Conservation (phyloP, 2,113 vertebrate genomes). For the Tragelaphus buxtoni region DNA sequence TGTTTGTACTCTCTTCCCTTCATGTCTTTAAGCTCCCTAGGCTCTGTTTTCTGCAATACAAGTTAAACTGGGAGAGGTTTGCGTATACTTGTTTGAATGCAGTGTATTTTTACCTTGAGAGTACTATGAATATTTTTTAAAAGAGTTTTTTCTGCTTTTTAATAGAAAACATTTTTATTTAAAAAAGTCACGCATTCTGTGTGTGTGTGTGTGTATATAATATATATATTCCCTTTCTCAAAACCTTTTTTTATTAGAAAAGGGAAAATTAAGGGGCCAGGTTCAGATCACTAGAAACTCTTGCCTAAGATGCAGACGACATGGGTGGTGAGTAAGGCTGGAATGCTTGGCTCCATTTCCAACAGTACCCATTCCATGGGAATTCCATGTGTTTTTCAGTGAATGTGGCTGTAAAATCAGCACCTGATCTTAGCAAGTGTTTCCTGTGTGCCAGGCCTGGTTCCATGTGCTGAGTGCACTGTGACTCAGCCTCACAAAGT, state of each 20-base stretch:
- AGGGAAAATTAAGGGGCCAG: background rate
- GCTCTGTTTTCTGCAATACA: background rate
- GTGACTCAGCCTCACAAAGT: background rate
- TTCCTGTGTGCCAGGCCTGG: background rate
- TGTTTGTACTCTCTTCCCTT: background rate
- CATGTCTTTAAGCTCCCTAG: background rate
- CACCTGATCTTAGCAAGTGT: background rate
- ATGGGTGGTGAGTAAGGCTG: background rate
- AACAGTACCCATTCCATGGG: background rate
- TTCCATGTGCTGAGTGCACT: fast-evolving
- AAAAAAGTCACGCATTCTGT: background rate
- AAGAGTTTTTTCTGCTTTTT: background rate
- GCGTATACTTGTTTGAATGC: background rate
- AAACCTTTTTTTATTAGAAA: background rate
- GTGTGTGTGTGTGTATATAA: background rate
- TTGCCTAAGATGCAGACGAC: background rate
- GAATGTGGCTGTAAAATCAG: background rate
- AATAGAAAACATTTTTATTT: background rate
- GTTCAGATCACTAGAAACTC: background rate
- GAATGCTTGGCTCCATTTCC: background rate
- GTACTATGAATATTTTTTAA: background rate
- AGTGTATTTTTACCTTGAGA: background rate
- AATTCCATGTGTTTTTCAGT: background rate
- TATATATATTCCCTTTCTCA: background rate
- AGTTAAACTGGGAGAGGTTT: background rate